Conservation (phyloP, 2,797 vertebrate genomes). For the Coilia nasus region DNA sequence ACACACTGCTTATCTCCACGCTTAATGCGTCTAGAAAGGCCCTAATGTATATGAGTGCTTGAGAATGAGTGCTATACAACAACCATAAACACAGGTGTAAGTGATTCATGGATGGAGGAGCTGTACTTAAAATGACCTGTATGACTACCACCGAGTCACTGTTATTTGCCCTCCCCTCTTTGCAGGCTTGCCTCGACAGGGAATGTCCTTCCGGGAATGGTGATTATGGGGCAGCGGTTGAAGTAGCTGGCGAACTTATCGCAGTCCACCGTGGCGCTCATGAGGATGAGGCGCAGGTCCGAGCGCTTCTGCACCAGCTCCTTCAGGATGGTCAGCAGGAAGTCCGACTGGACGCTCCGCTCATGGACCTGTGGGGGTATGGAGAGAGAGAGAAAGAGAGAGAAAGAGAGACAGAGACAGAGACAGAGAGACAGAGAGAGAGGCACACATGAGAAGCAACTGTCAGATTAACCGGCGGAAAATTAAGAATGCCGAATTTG, state of each 20-base stretch:
- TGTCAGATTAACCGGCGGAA: not conserved
- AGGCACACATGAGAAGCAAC: not conserved
- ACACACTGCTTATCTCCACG: not conserved
- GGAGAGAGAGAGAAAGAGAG: not conserved
- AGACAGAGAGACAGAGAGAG: not conserved
- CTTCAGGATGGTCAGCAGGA: slow-evolving; percentile 90
- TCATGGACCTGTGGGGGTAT: slow-evolving; percentile 86
- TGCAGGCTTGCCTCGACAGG: slow-evolving; percentile 85
- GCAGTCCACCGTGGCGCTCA: slow-evolving; percentile 97
- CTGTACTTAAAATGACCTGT: not conserved
- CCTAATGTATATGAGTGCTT: not conserved
- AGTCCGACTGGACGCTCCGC: slow-evolving; percentile 96
- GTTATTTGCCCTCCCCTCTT: not conserved
- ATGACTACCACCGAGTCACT: not conserved
- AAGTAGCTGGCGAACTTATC: slow-evolving; percentile 94
- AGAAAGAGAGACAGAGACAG: not conserved
- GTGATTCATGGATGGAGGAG: not conserved
- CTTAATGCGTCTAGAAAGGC: not conserved
- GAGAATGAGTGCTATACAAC: not conserved
- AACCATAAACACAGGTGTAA: not conserved
- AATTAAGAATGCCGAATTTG: too few relatives aligned
- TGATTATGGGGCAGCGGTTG: slow-evolving; percentile 92
- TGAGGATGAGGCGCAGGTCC: slow-evolving; percentile 90
- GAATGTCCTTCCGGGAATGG: slow-evolving; percentile 90
- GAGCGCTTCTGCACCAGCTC: slow-evolving; percentile 89